Percentiles rank a stretch among this genome's conserved stretches.
These are phyloP conservation scores for Micrasema minimum DNA, from an alignment of 1,140 invertebrate species.

Conservation along the genomic window DNA sequence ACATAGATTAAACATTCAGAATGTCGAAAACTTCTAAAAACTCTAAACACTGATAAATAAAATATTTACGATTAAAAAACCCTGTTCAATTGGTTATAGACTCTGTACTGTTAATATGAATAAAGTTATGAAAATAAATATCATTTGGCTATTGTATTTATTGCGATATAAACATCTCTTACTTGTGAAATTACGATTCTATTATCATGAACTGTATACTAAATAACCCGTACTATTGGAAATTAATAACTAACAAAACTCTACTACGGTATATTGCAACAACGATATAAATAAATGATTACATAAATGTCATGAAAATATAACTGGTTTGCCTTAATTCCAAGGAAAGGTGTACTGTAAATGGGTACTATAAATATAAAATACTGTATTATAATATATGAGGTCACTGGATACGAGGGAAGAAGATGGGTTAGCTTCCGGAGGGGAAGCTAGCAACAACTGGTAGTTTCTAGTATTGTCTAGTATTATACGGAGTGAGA, in stretches of 20 bases:
- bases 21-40: conserved; percentile 20
- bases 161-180: conserved; percentile 50
- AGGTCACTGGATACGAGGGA: conserved; percentile 12
- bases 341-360: conserved; percentile 49
- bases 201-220: conserved; percentile 37
- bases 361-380: conserved; percentile 51
- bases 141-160: conserved; percentile 53
- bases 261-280: conserved; percentile 51
- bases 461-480: not conserved
- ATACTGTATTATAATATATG: conserved; percentile 32
- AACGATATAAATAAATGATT: conserved; percentile 51
- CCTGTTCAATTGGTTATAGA: conserved; percentile 49
- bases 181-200: conserved; percentile 17
- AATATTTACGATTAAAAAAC: conserved; percentile 47
- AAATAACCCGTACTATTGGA: conserved; percentile 51
- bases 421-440: not conserved
- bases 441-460: not conserved
- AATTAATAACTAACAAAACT: conserved; percentile 51
- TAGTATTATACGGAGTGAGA: not conserved
- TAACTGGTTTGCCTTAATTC: conserved; percentile 50
- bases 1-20: conserved; percentile 23
- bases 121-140: conserved; percentile 54
- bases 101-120: conserved; percentile 53
- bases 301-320: conserved; percentile 54
- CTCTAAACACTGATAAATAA: conserved; percentile 47